Base-by-base conservation (phyloP, 2,797 vertebrate genomes). In the Tokudaia tokunoshimensis region DNA sequence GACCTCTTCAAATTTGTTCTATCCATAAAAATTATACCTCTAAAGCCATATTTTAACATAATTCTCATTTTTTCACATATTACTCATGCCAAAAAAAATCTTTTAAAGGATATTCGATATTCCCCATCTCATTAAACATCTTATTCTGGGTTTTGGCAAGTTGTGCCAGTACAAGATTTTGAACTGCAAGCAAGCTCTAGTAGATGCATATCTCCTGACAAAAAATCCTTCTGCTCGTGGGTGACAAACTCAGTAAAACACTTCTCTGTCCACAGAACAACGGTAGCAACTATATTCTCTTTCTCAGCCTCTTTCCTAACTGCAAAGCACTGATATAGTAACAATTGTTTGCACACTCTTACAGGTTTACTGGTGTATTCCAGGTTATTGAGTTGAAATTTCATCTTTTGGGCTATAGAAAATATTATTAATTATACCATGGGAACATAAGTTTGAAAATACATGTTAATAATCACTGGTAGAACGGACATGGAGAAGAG, bases 41-140 rank as follows among this genome's bases (percentile, higher is more conserved):
- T 86, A 74, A 74, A 65, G 14, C 79, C 57, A 59, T 59, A 78
- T 86, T 95, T 92, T 10, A 89, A 41, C 14, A 63, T 61, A 90
- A 31, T 95, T 96, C 52, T 89, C n/a, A 81, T 63, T 92, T 55
- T 87, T 95, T 59, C 17, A 86, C 8, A n/a, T 50, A 92, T 44
- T 55, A 83, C 70, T 37, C 31, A 78, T 61, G 41, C 19, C 70
- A 72, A 72, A 67, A 34, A 34, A 78, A 47, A 41, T 41, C 19
- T 24, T 76, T 89, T 61, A 76, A n/a, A 41, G 3, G 26, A 31
- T 78, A 44, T 34, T 47, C 29, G 1, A 19, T 61, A 61, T n/a
- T 61, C 7, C 41, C 29, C 29, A 34, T 41, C 19, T 6, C 26
- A 59, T 57, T 76, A 89, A 76, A 41, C 55, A 47, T 63, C 37